Evolutionary conservation across 2,888 invertebrate genomes (phyloP).

Genomic region (Drosophila differens): DNA sequence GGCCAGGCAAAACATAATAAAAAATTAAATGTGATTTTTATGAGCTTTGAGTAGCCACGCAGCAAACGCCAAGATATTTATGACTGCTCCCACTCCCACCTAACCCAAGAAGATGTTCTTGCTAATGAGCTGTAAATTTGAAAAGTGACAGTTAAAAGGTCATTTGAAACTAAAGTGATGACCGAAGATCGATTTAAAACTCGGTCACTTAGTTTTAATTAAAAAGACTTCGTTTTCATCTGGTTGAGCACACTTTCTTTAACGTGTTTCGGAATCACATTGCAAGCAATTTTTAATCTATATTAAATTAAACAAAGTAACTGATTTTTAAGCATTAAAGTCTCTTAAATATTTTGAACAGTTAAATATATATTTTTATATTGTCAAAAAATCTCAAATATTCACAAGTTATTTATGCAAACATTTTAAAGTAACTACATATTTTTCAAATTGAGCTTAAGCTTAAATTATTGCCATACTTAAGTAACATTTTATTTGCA

Average conservation of each 20-base stretch:
- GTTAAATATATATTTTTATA: too few species aligned
- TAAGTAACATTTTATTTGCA: conserved; percentile 29
- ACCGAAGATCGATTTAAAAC: neutral
- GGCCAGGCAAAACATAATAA: conserved; percentile 24
- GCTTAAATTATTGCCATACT: conserved; percentile 42
- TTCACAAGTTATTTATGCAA: neutral
- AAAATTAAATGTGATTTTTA: conserved; percentile 75
- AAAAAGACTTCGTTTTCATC: neutral
- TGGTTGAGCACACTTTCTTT: neutral
- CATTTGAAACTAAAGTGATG: neutral
- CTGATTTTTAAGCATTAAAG: neutral
- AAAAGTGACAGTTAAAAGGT: conserved; percentile 35
- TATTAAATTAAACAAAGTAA: neutral
- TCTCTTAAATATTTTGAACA: neutral
- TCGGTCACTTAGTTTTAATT: neutral
- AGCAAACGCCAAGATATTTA: conserved; percentile 65
- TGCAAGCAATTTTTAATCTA: neutral
- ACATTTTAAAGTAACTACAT: neutral
- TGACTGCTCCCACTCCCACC: conserved; percentile 29
- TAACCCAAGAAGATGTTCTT: neutral
- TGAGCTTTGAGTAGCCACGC: conserved; percentile 63
- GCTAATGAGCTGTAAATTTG: conserved; percentile 61
- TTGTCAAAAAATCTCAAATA: neutral
- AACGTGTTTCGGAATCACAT: neutral
- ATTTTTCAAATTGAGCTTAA: conserved; percentile 1